Base-by-base conservation (phyloP, 2,888 invertebrate species). In the Mythimna lalbum region DNA sequence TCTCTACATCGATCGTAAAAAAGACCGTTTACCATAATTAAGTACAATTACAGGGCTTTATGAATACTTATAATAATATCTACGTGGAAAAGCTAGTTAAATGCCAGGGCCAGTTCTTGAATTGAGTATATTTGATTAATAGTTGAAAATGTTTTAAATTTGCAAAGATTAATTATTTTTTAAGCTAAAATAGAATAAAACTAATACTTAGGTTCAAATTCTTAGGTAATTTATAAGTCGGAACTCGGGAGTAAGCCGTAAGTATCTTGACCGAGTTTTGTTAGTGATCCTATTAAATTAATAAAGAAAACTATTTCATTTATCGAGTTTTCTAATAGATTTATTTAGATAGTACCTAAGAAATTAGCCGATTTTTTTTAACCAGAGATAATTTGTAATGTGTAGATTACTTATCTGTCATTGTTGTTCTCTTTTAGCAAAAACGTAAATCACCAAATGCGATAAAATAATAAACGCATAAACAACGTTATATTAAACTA, bases 401-500 rank as follows among this genome's bases (percentile, higher is more conserved):
- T 36, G 12, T 36, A 2, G 36, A 4, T 43, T n/a, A n/a, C n/a
- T n/a, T 6, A 9, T 49, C 47, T 49, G 47, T 52, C 43, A 47
- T 23, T 7, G 21, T 5, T 36, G 6, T 47, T 43, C 14, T 53
- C 47, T 49, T 36, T 36, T 17, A 52, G 68, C 67, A 31, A 69
- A 72, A 64, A 73, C 70, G 52, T 70, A 77, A 77, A 84, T 84
- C 75, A 81, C 55, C 61, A 62, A 63, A 59, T 55, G 55, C 69
- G 77, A 78, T 78, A 76, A 78, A 83, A 85, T 84, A 84, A 81
- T 84, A 85, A 85, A 87, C 63, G 82, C 84, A 76, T 85, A 88
- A 87, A 89, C 86, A 86, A 82, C 80, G 87, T 85, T 82, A 84
- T 84, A 86, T 86, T 78, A 83, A 84, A 79, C 76, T 73, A 70